Conservation (phyloP, 2,888 invertebrate species). For the Phortica magna region DNA sequence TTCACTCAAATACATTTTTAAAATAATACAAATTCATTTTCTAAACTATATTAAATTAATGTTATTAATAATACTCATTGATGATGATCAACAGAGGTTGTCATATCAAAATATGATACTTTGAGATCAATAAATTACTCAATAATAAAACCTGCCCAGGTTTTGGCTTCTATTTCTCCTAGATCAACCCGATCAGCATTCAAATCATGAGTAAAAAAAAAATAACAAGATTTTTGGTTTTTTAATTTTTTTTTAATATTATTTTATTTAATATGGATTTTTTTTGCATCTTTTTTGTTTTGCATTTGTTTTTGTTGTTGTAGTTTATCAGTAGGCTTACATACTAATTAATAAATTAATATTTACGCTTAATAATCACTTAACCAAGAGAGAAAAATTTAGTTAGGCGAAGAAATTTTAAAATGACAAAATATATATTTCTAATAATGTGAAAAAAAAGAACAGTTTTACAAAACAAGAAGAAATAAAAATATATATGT, state of each 20-base stretch:
- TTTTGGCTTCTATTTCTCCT: neutral
- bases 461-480: neutral
- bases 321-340: slow-evolving; percentile 52
- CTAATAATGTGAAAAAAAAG: neutral
- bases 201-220: neutral
- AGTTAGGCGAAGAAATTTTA: slow-evolving; percentile 53
- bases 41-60: no score
- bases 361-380: slow-evolving; percentile 68
- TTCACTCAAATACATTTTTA: no score
- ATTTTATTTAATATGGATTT: slow-evolving; percentile 60
- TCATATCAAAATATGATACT: no score
- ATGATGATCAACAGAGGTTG: no score
- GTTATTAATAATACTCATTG: no score
- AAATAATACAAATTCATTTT: no score
- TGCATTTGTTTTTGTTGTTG: slow-evolving; percentile 51
- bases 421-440: slow-evolving; percentile 52
- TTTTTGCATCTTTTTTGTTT: slow-evolving; percentile 60
- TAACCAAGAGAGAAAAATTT: slow-evolving; percentile 60
- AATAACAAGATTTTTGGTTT: no score
- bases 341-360: slow-evolving; percentile 72
- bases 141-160: no score
- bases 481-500: slow-evolving; percentile 48
- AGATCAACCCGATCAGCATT: neutral
- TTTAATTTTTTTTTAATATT: slow-evolving; percentile 53
- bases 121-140: no score